Evolutionary conservation across 1,140 invertebrate genomes (phyloP).

Genomic region (Calephelis virginiensis): DNA sequence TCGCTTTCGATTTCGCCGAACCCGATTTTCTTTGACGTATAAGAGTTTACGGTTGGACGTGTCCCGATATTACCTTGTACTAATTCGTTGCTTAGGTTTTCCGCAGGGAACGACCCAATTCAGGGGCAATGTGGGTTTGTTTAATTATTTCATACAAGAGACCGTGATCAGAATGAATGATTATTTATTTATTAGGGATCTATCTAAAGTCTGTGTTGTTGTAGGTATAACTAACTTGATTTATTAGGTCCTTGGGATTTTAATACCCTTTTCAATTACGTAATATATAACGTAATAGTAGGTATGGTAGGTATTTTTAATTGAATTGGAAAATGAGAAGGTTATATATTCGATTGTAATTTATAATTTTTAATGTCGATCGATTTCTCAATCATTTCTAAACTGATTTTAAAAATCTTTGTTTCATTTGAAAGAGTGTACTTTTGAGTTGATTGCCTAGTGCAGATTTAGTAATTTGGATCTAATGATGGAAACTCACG

Average conservation of each 20-base stretch:
- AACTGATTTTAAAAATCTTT: no score
- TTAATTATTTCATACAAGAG: constrained; percentile 24
- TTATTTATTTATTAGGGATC: constrained; percentile 10
- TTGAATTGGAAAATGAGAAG: no score
- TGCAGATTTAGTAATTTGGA: no score
- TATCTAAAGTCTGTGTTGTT: constrained; percentile 16
- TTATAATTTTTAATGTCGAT: no score
- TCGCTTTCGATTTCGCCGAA: constrained; percentile 16
- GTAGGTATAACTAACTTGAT: neutral
- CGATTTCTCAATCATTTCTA: no score
- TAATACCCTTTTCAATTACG: no score
- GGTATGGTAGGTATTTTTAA: neutral
- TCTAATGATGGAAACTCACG: no score
- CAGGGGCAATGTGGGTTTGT: constrained; percentile 23
- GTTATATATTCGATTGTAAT: no score
- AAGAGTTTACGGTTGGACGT: constrained; percentile 21
- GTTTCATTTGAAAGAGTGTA: no score
- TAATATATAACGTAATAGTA: neutral
- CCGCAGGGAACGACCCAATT: constrained; percentile 17
- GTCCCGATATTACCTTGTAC: constrained; percentile 20
- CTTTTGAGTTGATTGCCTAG: no score
- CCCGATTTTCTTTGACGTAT: constrained; percentile 20
- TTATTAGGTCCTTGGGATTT: neutral
- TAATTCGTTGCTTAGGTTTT: constrained; percentile 19
- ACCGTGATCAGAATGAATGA: constrained; percentile 17